These are phyloP conservation scores for Nesometra sesokonis DNA, from an alignment of 35 echinoderm and acorn worm species.

Conservation along the genomic window DNA sequence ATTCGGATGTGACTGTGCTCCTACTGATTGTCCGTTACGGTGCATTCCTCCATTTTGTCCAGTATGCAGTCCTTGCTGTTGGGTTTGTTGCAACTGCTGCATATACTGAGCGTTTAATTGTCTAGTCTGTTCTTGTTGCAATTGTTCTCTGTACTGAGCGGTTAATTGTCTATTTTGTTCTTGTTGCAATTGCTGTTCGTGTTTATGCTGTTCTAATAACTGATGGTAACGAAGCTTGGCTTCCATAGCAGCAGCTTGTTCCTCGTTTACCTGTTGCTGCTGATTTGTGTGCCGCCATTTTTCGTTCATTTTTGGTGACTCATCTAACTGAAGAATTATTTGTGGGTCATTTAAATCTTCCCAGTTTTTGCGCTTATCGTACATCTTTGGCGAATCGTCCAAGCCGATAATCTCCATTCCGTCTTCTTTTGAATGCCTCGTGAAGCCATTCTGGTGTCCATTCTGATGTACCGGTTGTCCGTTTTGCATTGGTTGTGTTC, in stretches of 20 bases:
- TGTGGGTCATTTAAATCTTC: not conserved
- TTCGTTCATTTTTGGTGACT: not conserved
- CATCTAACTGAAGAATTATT: not conserved
- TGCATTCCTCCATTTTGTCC: not conserved
- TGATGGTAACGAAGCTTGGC: not conserved
- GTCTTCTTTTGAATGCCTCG: not conserved
- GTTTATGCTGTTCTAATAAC: not conserved
- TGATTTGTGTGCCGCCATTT: not conserved
- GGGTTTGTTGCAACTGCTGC: not conserved
- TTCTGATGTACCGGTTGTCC: not conserved
- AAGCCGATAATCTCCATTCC: not conserved
- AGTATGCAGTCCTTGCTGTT: not conserved
- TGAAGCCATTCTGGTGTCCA: not conserved
- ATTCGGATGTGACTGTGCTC: too few species aligned
- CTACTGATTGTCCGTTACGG: not conserved
- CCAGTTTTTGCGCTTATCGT: not conserved
- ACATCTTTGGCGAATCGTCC: not conserved
- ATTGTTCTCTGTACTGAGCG: not conserved
- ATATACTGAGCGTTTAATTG: not conserved
- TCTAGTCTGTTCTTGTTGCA: not conserved
- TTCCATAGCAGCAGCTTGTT: not conserved
- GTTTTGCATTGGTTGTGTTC: not conserved
- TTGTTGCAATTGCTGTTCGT: not conserved
- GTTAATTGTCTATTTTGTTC: not conserved
- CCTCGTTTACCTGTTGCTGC: not conserved